These are phyloP conservation scores for Emydoidea blandingii DNA, from an alignment of 2,797 vertebrate genomes.

Conservation along the genomic window DNA sequence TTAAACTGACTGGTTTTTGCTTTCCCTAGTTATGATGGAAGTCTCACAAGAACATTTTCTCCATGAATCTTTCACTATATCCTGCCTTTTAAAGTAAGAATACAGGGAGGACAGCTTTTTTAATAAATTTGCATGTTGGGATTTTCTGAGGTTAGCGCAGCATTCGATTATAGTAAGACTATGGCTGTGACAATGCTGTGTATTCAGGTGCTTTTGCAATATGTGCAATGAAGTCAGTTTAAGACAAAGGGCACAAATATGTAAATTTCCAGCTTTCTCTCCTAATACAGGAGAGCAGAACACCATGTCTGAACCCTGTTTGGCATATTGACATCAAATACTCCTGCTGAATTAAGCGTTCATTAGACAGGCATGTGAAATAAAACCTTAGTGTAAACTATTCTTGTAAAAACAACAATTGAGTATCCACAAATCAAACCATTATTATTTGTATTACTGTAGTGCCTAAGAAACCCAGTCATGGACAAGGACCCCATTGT, in stretches of 20 bases:
- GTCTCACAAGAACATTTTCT: neutral
- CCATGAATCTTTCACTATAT: neutral
- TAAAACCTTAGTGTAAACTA: neutral
- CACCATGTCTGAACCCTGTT: neutral
- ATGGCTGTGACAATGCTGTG: neutral
- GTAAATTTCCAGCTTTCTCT: neutral
- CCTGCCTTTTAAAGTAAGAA: neutral
- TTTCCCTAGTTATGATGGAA: constrained; percentile 2
- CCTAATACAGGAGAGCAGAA: neutral
- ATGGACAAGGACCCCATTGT: neutral
- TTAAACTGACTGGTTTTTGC: neutral
- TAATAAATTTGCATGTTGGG: neutral
- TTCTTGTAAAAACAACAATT: neutral
- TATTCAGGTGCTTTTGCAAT: neutral
- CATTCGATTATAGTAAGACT: neutral
- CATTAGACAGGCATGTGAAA: neutral
- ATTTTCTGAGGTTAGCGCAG: neutral
- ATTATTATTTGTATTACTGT: neutral
- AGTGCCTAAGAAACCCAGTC: neutral
- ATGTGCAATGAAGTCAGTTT: neutral
- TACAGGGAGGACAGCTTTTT: neutral
- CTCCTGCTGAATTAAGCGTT: neutral
- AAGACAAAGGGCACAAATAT: neutral
- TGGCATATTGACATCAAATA: neutral
- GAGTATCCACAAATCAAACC: neutral